phyloP scores from a whole-genome alignment of 2,797 vertebrate genomes.

The Eospalax fontanierii region DNA sequence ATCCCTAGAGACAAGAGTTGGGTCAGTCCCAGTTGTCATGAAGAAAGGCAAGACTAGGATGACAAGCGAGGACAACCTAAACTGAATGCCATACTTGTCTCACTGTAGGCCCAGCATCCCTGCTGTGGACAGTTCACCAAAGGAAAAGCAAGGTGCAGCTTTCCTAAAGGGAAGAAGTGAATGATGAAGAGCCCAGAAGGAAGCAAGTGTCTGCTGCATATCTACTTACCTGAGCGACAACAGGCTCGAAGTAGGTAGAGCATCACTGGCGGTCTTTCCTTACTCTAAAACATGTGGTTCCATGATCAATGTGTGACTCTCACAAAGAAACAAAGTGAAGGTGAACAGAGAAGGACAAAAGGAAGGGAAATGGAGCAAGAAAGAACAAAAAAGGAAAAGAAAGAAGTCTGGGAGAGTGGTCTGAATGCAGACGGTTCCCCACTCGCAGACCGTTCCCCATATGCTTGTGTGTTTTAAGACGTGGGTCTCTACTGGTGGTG shows the following conservation, averaged over 20 bases:
- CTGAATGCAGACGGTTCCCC: background rate
- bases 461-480: background rate
- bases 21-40: background rate
- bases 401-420: too few species aligned
- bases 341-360: background rate
- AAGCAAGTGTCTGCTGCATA: background rate
- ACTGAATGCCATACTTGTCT: background rate
- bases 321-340: conserved; percentile 6
- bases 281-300: background rate
- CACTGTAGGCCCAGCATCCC: background rate
- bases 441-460: too few species aligned
- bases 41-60: background rate
- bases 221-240: background rate
- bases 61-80: background rate
- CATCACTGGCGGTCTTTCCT: background rate
- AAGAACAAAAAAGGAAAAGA: too few species aligned
- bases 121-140: background rate
- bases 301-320: background rate
- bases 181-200: background rate
- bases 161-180: background rate
- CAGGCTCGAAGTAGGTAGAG: background rate
- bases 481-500: background rate
- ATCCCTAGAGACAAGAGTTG: background rate
- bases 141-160: conserved; percentile 16
- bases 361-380: background rate